Evolutionary conservation across 1,140 invertebrate genomes (phyloP).

Genomic region (Mycetomoellerius zeteki): DNA sequence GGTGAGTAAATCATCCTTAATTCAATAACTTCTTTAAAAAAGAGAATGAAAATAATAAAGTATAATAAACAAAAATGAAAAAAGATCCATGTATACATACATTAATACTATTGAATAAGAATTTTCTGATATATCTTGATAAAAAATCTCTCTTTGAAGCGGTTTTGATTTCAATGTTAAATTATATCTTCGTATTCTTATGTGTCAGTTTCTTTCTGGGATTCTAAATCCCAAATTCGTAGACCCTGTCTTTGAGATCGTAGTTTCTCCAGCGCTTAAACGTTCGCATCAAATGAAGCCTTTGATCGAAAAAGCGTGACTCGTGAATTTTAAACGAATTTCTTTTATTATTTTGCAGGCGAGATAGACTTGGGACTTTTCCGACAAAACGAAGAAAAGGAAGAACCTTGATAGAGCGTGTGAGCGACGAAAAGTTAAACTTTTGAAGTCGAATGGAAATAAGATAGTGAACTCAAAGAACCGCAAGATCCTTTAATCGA

Average conservation of each 20-base stretch:
- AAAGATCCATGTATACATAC: too few species aligned
- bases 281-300: conserved; percentile 18
- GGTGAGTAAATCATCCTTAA: conserved; percentile 8
- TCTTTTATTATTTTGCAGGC: conserved; percentile 54
- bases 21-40: not conserved
- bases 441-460: conserved; percentile 51
- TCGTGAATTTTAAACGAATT: conserved; percentile 63
- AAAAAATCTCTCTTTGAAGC: not conserved
- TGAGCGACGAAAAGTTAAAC: conserved; percentile 38
- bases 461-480: conserved; percentile 54
- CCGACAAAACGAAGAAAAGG: not conserved
- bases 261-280: conserved; percentile 29
- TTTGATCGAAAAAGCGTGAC: conserved; percentile 52
- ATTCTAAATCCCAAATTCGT: conserved; percentile 35
- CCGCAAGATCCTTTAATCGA: conserved; percentile 47
- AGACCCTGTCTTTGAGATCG: conserved; percentile 6
- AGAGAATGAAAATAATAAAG: not conserved
- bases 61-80: not conserved
- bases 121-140: too few species aligned
- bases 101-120: too few species aligned
- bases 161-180: not conserved
- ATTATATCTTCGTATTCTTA: conserved; percentile 2
- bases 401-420: conserved; percentile 37
- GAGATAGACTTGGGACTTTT: conserved; percentile 28
- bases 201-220: not conserved